phyloP scores from a whole-genome alignment of 2,888 invertebrate genomes.

The Desoria tigrina region DNA sequence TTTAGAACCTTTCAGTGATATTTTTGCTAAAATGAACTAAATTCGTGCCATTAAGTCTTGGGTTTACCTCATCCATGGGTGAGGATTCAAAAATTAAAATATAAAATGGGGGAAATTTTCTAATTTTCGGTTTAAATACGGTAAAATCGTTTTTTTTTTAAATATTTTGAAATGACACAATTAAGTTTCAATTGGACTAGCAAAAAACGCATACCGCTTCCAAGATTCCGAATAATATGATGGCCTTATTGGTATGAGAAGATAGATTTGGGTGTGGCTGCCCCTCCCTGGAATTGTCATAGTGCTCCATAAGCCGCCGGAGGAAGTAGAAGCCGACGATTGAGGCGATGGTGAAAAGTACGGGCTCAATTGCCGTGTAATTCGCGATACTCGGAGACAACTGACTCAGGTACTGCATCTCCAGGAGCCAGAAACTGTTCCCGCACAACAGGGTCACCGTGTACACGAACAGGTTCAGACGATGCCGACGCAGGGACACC shows the following conservation, averaged over 20 bases:
- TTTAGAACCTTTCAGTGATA: too few relatives aligned
- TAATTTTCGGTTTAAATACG: too few relatives aligned
- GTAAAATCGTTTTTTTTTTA: too few relatives aligned
- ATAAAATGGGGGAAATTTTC: too few relatives aligned
- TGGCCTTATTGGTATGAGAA: background rate
- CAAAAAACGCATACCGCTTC: background rate
- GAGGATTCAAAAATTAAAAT: too few relatives aligned
- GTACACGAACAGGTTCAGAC: background rate
- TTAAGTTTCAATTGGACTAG: too few relatives aligned
- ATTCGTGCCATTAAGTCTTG: too few relatives aligned
- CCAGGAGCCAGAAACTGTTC: background rate
- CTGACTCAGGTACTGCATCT: conserved; percentile 8
- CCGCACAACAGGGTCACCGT: background rate
- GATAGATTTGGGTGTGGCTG: background rate
- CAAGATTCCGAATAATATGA: background rate
- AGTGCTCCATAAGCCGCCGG: background rate
- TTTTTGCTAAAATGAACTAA: too few relatives aligned
- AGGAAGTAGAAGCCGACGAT: conserved; percentile 11
- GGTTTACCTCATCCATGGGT: too few relatives aligned
- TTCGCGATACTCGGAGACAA: conserved; percentile 5
- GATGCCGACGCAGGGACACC: too few relatives aligned
- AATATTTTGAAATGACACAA: too few relatives aligned
- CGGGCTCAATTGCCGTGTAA: conserved; percentile 16
- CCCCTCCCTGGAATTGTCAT: background rate
- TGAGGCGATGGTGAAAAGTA: background rate